Conservation (phyloP, 2,113 vertebrate genomes). For the Leptosomus discolor region DNA sequence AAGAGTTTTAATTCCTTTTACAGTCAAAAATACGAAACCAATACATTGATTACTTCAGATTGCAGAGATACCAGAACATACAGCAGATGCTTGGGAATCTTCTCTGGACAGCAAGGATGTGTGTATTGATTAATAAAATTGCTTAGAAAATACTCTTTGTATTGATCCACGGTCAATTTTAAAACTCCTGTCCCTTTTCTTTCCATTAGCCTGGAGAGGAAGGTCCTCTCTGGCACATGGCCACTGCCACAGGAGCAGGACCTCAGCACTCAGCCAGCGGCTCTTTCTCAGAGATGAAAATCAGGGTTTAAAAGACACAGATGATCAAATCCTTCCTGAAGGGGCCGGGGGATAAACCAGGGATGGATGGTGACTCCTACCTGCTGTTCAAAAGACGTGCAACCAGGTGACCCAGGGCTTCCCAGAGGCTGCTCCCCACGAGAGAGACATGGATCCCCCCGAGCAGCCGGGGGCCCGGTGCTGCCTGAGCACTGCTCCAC, state of each 20-base stretch:
- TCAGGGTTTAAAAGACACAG: background rate
- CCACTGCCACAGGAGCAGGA: background rate
- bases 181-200: background rate
- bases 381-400: fast-evolving
- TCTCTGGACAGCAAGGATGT: background rate
- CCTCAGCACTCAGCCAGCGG: background rate
- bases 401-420: background rate
- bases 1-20: background rate
- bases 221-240: background rate
- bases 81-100: background rate
- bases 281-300: background rate
- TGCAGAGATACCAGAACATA: background rate
- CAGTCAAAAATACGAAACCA: fast-evolving
- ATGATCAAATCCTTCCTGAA: background rate
- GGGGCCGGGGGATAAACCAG: background rate
- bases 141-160: background rate
- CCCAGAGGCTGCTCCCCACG: background rate
- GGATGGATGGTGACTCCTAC: background rate
- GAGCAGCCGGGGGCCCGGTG: fast-evolving
- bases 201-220: background rate
- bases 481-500: background rate
- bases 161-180: background rate
- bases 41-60: background rate
- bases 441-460: fast-evolving
- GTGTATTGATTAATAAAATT: background rate